Evolutionary conservation across 2,797 vertebrate genomes (phyloP).

Genomic region (Cirrhinus molitorella): DNA sequence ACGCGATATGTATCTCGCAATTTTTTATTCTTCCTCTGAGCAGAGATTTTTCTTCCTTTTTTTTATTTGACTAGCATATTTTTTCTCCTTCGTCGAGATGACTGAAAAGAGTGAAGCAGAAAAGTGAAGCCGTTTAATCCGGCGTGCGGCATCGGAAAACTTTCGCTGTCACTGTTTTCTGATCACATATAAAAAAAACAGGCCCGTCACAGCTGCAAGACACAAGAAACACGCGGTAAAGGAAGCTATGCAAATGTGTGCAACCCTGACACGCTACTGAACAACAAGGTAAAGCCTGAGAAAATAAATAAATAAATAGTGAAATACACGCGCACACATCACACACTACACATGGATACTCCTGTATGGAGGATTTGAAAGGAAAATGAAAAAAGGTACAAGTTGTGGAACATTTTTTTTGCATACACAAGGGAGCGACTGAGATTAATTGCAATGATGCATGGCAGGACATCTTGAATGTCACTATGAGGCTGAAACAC

Average conservation of each 20-base stretch:
- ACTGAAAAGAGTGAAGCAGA: slow-evolving; percentile 68
- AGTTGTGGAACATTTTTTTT: slow-evolving; percentile 36
- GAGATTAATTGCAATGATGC: slow-evolving; percentile 66
- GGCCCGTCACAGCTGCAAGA: slow-evolving; percentile 67
- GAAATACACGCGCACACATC: slow-evolving; percentile 53
- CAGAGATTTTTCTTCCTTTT: slow-evolving; percentile 56
- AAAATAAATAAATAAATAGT: slow-evolving; percentile 46
- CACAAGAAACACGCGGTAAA: slow-evolving; percentile 65
- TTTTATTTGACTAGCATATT: slow-evolving; percentile 65
- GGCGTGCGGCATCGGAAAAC: slow-evolving; percentile 63
- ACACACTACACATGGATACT: slow-evolving; percentile 48
- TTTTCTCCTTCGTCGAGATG: slow-evolving; percentile 62
- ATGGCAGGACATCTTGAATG: slow-evolving; percentile 47
- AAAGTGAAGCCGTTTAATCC: slow-evolving; percentile 57
- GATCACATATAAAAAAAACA: slow-evolving; percentile 73
- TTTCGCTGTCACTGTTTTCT: slow-evolving; percentile 78
- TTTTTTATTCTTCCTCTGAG: slow-evolving; percentile 59
- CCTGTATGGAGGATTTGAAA: slow-evolving; percentile 63
- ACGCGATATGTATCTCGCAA: slow-evolving; percentile 43
- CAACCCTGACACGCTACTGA: slow-evolving; percentile 55
- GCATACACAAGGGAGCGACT: slow-evolving; percentile 51
- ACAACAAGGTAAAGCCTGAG: slow-evolving; percentile 53
- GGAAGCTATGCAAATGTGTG: slow-evolving; percentile 73
- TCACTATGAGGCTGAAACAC: slow-evolving; percentile 43
- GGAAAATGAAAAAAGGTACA: slow-evolving; percentile 54